phyloP scores from a whole-genome alignment of 2,113 vertebrate genomes.

The Podarcis raffonei region DNA sequence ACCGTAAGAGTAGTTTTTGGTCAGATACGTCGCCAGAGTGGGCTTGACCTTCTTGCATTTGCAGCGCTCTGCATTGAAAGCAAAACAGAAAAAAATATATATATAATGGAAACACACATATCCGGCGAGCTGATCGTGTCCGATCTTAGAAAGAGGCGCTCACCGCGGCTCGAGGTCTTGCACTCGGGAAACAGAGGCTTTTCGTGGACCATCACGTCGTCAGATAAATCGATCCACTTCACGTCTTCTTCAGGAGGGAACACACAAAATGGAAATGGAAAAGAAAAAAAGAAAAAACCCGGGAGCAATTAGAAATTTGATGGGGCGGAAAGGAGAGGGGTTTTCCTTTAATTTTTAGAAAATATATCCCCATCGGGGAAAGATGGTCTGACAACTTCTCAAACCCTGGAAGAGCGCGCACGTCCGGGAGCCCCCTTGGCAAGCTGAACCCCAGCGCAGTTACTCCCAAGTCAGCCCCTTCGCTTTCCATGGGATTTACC shows the following conservation, averaged over 20 bases:
- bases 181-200: conserved; percentile 71
- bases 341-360: too few species aligned
- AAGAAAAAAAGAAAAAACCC: not conserved
- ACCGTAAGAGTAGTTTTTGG: conserved; percentile 86
- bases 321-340: not conserved
- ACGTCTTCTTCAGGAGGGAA: conserved; percentile 66
- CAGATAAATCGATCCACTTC: conserved; percentile 80
- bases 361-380: too few species aligned
- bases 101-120: too few species aligned
- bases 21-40: conserved; percentile 78
- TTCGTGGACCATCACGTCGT: conserved; percentile 77
- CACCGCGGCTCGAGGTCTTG: conserved; percentile 74
- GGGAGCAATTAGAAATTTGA: too few species aligned
- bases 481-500: too few species aligned
- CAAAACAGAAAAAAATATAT: not conserved
- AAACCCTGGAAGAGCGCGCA: too few species aligned
- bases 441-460: too few species aligned
- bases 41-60: conserved; percentile 84
- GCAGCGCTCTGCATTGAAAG: conserved; percentile 74
- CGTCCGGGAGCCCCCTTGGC: too few species aligned
- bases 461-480: too few species aligned
- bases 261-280: conserved; percentile 3
- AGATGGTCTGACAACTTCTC: too few species aligned
- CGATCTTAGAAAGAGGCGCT: conserved; percentile 42
- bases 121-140: not conserved